A percentile compares a stretch with the other conserved stretches of the same genome.
phyloP scores from a whole-genome alignment of 2,888 invertebrate species.

The Pimpla rufipes region DNA sequence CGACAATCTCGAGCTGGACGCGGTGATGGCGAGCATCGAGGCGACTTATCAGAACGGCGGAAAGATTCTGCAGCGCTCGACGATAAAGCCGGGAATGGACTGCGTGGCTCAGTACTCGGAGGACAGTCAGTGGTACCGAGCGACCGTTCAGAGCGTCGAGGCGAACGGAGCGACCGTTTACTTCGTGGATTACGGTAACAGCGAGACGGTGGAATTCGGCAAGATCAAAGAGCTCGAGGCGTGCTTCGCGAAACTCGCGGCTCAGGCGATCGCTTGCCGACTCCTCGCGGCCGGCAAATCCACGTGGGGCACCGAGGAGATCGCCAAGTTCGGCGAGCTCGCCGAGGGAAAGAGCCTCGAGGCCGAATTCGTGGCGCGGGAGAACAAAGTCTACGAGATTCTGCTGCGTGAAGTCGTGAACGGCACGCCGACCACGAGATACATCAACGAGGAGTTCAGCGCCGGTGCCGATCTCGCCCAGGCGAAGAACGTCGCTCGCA shows the following conservation, averaged over 20 bases:
- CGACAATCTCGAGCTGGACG: conserved; percentile 76
- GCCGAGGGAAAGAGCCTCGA: conserved; percentile 76
- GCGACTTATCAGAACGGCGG: conserved; percentile 76
- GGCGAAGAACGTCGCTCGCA: conserved; percentile 72
- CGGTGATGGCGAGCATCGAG: conserved; percentile 78
- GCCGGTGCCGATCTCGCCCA: conserved; percentile 72
- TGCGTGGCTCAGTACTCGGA: conserved; percentile 82
- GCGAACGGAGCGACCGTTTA: conserved; percentile 86
- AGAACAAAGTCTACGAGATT: conserved; percentile 77
- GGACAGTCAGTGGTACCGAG: conserved; percentile 92
- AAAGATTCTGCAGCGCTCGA: conserved; percentile 70
- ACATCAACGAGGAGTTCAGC: conserved; percentile 78
- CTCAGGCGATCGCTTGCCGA: conserved; percentile 83
- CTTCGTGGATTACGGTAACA: conserved; percentile 91
- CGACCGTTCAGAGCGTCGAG: conserved; percentile 85
- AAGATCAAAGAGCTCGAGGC: conserved; percentile 85
- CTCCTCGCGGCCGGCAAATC: conserved; percentile 77
- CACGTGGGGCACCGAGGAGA: conserved; percentile 71
- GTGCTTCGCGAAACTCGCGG: conserved; percentile 79
- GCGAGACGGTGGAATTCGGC: conserved; percentile 87
- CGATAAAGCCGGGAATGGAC: conserved; percentile 71
- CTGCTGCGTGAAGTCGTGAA: conserved; percentile 75
- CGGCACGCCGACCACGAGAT: conserved; percentile 60
- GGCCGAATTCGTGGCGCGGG: conserved; percentile 78
- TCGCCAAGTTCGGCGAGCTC: conserved; percentile 72